A percentile compares a stretch with the other conserved stretches of the same genome.
Evolutionary conservation across 2,888 invertebrate genomes (phyloP).

Genomic region (Aphrophora alni): DNA sequence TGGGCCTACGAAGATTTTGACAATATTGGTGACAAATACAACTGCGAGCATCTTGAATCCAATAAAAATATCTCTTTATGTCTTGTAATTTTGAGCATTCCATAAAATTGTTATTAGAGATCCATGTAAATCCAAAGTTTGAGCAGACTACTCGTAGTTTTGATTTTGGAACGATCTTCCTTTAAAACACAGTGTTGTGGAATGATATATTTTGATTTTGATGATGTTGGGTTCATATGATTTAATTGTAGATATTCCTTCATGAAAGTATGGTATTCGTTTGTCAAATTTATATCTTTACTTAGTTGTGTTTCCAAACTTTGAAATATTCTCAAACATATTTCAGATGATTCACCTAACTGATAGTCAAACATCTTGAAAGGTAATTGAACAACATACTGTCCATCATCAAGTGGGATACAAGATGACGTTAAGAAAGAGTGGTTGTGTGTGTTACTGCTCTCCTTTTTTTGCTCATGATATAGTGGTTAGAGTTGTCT

Average conservation of each 20-base stretch:
- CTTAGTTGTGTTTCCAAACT: conserved; percentile 29
- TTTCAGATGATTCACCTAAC: conserved; percentile 23
- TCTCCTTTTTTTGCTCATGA: too few species aligned
- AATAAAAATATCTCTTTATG: conserved; percentile 45
- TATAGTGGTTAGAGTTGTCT: too few species aligned
- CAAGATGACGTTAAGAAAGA: too few species aligned
- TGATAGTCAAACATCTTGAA: not conserved
- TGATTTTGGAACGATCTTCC: too few species aligned
- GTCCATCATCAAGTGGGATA: too few species aligned
- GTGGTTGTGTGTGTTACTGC: too few species aligned
- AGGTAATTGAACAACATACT: conserved; percentile 33
- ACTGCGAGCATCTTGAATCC: conserved; percentile 44
- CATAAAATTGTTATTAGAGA: conserved; percentile 45
- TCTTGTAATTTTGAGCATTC: conserved; percentile 48
- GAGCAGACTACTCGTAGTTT: too few species aligned
- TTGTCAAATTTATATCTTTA: not conserved
- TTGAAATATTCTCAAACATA: conserved; percentile 28
- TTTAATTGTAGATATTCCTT: conserved; percentile 45
- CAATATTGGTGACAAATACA: conserved; percentile 49
- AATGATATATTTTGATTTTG: not conserved
- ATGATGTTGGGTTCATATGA: conserved; percentile 43
- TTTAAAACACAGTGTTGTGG: conserved; percentile 48
- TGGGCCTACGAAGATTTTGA: conserved; percentile 48
- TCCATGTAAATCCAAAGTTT: too few species aligned
- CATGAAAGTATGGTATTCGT: conserved; percentile 44